These are phyloP conservation scores for Ectemnius cavifrons DNA, from an alignment of 2,888 invertebrate genomes.

Conservation along the genomic window DNA sequence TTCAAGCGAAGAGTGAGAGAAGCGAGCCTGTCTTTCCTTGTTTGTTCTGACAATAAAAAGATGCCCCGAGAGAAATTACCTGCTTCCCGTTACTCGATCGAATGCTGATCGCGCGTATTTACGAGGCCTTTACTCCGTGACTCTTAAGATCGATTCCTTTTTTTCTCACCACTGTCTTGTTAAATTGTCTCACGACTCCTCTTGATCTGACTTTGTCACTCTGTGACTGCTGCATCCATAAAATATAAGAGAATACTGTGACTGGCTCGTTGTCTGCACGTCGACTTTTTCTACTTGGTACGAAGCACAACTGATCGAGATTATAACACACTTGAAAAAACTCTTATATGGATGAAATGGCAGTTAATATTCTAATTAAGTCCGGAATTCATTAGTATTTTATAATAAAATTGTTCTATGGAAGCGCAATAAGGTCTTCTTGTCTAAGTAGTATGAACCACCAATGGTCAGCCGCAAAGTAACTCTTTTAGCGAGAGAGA, in stretches of 20 bases:
- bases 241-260: not conserved
- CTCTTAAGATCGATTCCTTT: constrained; percentile 50
- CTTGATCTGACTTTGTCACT: not conserved
- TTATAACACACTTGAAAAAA: too few species aligned
- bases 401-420: too few species aligned
- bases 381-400: too few species aligned
- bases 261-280: not conserved
- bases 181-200: constrained; percentile 13
- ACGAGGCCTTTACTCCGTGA: constrained; percentile 32
- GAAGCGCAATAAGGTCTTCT: too few species aligned
- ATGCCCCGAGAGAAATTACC: constrained; percentile 55
- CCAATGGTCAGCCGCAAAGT: too few species aligned
- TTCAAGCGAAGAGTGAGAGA: not conserved
- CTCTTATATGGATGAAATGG: too few species aligned
- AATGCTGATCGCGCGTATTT: constrained; percentile 41
- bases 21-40: constrained; percentile 16
- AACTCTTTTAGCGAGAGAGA: too few species aligned
- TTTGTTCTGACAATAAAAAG: constrained; percentile 56
- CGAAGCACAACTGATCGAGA: too few species aligned
- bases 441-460: too few species aligned
- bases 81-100: constrained; percentile 60
- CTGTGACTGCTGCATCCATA: constrained; percentile 18
- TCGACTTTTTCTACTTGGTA: not conserved
- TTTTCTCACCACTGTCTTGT: constrained; percentile 33
- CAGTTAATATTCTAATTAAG: too few species aligned